Base-by-base conservation (phyloP, 2,797 vertebrate species). In the Typhlichthys eigenmanni region DNA sequence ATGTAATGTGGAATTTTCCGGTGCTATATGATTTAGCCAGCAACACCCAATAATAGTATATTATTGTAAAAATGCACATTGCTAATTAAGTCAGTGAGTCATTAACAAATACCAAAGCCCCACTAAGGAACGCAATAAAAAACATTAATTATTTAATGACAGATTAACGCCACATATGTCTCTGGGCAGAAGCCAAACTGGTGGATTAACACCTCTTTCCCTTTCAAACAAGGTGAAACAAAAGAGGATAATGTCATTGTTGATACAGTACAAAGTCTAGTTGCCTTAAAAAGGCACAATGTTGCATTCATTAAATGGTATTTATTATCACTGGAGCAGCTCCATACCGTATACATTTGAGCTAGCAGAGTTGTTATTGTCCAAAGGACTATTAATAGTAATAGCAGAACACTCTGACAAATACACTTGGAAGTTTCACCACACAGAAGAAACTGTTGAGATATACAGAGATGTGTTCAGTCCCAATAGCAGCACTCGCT, bases 141-240 rank as follows among this genome's bases (percentile, higher is more conserved):
- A 75, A 61, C 61, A 7, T 46, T 19, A 62, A 66, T 77, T 58
- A 69, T 76, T 68, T 66, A 71, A 63, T 65, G 16, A 58, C 48
- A 55, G 75, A 80, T 78, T 79, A 70, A 53, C 17, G 11, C 71
- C 68, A 68, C 68, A 66, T 59, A 62, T 70, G 61, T 75, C 70
- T 79, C 63, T 63, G 57, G 61, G 38, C 4, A 9, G 56, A 70
- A 78, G 85, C 82, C 83, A 85, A 84, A 64, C 69, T 66, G 34
- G 50, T 52, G 73, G 76, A 87, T 88, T 81, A 85, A 66, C 82
- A 79, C 80, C 74, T 84, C 79, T 85, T 73, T 59, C 71, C 69
- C 64, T 32, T 57, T 38, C 64, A 78, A 84, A 74, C 75, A 68
- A 74, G 72, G 71, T 68, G 58, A 60, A 66, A 29, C 24, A 29